Base-by-base conservation (phyloP, 2,888 invertebrate species). In the Dusona sp. region DNA sequence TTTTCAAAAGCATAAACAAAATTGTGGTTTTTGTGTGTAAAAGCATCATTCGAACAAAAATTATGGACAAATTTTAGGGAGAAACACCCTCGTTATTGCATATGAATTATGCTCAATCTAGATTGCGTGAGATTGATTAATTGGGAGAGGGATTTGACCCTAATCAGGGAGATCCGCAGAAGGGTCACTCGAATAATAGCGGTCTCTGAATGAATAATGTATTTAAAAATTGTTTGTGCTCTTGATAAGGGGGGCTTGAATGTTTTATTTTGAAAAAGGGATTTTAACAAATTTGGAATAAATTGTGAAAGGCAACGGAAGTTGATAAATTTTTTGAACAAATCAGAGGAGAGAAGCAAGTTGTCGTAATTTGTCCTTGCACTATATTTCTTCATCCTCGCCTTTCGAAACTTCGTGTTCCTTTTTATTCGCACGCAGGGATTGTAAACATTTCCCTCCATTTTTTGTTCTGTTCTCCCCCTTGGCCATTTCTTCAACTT, bases 371-470 rank as follows among this genome's bases (percentile, higher is more conserved):
- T 61, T 67, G 22, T n/a, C 65, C n/a, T 38, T 67, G 9, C 13
- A 33, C 4, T 33, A 67, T 22, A 38, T 42, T 45, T 42, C 36
- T 48, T 45, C 22, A 25, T 19, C 25, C 70, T 16, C 36, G 29
- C 48, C 70, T 48, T 70, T 29, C 65, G 16, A 61, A 22, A 77
- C 33, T 22, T 73, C 51, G 70, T 45, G 19, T 42, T 36, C 38
- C 42, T 19, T 36, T 29, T 75, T 45, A 75, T 42, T 74, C 64
- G 19, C 64, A 42, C 29, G 19, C 13, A 36, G 61, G 38, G 48
- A 16, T 68, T 29, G 45, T 33, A 73, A 72, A 80, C 22, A 80
- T 48, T 19, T 64, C 73, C 48, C 1, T n/a, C 54, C 33, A 67
- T 22, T 65, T 54, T 33, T 29, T 29, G 2, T 61, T 13, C 61